These are phyloP conservation scores for Anguilla marmorata DNA, from an alignment of 2,797 vertebrate species.

Conservation along the genomic window DNA sequence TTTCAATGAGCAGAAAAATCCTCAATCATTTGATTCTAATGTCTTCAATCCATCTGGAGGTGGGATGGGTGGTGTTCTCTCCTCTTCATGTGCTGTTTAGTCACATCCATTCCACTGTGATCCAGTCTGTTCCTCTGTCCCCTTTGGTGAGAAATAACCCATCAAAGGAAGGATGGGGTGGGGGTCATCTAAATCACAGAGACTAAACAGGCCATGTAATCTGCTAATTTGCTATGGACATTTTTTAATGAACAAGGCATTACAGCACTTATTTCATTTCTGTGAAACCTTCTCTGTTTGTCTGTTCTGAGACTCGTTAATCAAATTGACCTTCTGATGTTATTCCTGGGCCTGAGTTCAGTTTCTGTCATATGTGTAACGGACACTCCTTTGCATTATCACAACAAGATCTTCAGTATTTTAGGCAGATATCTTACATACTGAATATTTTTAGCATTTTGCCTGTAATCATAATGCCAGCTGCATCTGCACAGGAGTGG, in stretches of 20 bases:
- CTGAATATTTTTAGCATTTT: constrained; percentile 23
- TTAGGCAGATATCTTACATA: constrained; percentile 23
- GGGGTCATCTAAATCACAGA: neutral
- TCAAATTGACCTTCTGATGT: neutral
- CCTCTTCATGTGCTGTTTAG: neutral
- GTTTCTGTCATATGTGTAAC: neutral
- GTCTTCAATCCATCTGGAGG: neutral
- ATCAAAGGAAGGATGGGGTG: neutral
- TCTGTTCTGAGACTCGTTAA: neutral
- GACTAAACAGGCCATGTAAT: neutral
- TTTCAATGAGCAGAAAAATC: neutral
- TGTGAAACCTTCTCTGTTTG: neutral
- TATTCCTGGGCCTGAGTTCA: neutral
- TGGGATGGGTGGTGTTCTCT: neutral
- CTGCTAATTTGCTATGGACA: neutral
- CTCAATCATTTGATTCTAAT: neutral
- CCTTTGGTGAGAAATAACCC: neutral
- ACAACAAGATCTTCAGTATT: neutral
- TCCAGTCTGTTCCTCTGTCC: neutral
- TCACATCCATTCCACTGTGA: neutral
- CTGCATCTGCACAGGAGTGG: constrained; percentile 28
- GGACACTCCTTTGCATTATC: neutral
- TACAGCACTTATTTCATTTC: neutral
- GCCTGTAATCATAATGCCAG: constrained; percentile 21
- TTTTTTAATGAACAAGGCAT: neutral